A percentile compares a stretch with the other conserved stretches of the same genome.
Conservation (phyloP, 1,140 invertebrate species). For the Ceratina calcarata region DNA sequence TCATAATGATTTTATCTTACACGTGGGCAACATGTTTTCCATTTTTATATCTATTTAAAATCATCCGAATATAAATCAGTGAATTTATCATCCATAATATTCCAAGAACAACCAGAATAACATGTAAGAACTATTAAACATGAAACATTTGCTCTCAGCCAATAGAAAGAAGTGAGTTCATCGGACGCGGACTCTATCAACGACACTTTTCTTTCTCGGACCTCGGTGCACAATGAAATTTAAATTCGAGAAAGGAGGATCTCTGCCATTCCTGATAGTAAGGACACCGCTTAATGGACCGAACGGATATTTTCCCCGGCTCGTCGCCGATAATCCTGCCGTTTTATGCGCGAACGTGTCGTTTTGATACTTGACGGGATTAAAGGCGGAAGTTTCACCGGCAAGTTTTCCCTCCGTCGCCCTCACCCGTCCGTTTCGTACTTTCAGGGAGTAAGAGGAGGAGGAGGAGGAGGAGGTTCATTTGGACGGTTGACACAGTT, state of each 20-base stretch:
- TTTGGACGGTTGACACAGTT: slow-evolving; percentile 37
- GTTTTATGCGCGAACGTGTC: slow-evolving; percentile 37
- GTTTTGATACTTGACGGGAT: slow-evolving; percentile 31
- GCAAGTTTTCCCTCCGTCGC: neutral
- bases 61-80: too few relatives aligned
- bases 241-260: slow-evolving; percentile 18
- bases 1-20: too few relatives aligned
- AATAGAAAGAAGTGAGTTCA: slow-evolving; percentile 23
- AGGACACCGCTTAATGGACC: slow-evolving; percentile 20
- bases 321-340: slow-evolving; percentile 30
- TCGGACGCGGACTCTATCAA: slow-evolving; percentile 12
- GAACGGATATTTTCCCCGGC: slow-evolving; percentile 19
- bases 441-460: neutral
- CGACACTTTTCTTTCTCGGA: neutral
- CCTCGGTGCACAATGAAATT: slow-evolving; percentile 25
- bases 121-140: too few relatives aligned
- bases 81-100: too few relatives aligned
- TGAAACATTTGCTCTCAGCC: too few relatives aligned
- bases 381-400: slow-evolving; percentile 18
- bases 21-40: too few relatives aligned
- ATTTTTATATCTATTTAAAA: too few relatives aligned
- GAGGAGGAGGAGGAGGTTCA: neutral
- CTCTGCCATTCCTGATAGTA: neutral
- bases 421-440: neutral
- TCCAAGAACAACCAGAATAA: too few relatives aligned